phyloP scores from a whole-genome alignment of 2,888 invertebrate genomes.

The Epicampocera succincta region DNA sequence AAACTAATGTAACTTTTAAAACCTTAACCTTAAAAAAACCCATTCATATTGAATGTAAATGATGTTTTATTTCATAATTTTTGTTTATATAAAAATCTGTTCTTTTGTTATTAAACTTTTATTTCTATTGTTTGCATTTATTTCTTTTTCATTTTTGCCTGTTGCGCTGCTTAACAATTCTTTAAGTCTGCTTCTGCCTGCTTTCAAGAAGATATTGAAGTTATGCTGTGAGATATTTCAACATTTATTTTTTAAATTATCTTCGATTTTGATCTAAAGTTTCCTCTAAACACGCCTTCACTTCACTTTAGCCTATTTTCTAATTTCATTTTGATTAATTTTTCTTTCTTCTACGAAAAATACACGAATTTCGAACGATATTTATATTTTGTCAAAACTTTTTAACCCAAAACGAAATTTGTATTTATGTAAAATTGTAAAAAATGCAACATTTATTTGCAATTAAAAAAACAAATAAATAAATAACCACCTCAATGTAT shows the following conservation, averaged over 20 bases:
- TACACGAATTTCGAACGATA: constrained; percentile 40
- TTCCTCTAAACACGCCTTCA: neutral
- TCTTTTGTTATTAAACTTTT: constrained; percentile 17
- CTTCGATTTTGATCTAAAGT: neutral
- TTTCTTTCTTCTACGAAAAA: constrained; percentile 28
- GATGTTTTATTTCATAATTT: constrained; percentile 28
- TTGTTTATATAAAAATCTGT: constrained; percentile 4
- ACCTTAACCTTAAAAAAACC: constrained; percentile 42
- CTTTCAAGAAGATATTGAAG: constrained; percentile 78
- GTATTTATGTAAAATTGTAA: constrained; percentile 64
- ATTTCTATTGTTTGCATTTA: constrained; percentile 30
- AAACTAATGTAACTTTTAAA: constrained; percentile 25
- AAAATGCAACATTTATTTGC: constrained; percentile 1
- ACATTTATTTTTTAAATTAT: neutral
- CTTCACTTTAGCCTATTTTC: neutral
- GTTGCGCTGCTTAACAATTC: constrained; percentile 35
- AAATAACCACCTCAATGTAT: constrained; percentile 27
- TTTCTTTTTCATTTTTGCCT: constrained; percentile 59
- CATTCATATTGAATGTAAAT: constrained; percentile 78
- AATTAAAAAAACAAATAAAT: neutral
- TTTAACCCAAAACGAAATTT: neutral
- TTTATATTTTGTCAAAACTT: constrained; percentile 22
- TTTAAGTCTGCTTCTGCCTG: constrained; percentile 74
- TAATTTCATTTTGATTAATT: neutral
- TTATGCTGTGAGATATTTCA: constrained; percentile 73